Percentiles rank a stretch among this genome's conserved stretches.
These are phyloP conservation scores for Myotis daubentonii DNA, from an alignment of 2,797 vertebrate species.

Conservation along the genomic window DNA sequence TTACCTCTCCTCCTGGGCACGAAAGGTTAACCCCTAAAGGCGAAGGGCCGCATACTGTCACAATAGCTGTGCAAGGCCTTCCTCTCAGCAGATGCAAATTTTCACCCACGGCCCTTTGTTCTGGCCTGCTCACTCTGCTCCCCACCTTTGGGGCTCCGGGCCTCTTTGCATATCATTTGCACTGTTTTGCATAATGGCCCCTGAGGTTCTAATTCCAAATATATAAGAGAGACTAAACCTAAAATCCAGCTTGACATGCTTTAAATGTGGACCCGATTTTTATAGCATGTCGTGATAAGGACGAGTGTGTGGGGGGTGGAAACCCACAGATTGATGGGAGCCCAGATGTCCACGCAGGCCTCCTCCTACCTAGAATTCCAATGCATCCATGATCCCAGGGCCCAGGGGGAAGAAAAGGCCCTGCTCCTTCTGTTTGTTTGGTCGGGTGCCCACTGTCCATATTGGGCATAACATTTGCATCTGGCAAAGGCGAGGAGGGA, in stretches of 20 bases:
- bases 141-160: slow-evolving; percentile 48
- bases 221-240: slow-evolving; percentile 52
- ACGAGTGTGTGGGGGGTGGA: not conserved
- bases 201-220: slow-evolving; percentile 59
- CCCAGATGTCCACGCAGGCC: not conserved
- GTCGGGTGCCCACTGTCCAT: not conserved
- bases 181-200: slow-evolving; percentile 71
- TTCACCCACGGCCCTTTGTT: slow-evolving; percentile 62
- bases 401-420: not conserved
- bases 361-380: slow-evolving; percentile 13
- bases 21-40: slow-evolving; percentile 48
- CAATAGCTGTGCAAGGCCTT: slow-evolving; percentile 48
- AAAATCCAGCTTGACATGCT: slow-evolving; percentile 54
- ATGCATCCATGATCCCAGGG: not conserved
- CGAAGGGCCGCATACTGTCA: not conserved
- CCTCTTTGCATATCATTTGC: slow-evolving; percentile 70
- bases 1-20: slow-evolving; percentile 12
- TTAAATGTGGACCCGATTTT: slow-evolving; percentile 52
- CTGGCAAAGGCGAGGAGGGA: slow-evolving; percentile 3
- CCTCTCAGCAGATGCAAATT: slow-evolving; percentile 64
- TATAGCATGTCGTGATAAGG: not conserved
- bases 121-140: slow-evolving; percentile 44
- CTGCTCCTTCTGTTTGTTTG: not conserved
- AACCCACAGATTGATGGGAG: not conserved
- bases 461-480: slow-evolving; percentile 23